phyloP scores from a whole-genome alignment of 2,113 vertebrate species.

The Megaleporinus macrocephalus region DNA sequence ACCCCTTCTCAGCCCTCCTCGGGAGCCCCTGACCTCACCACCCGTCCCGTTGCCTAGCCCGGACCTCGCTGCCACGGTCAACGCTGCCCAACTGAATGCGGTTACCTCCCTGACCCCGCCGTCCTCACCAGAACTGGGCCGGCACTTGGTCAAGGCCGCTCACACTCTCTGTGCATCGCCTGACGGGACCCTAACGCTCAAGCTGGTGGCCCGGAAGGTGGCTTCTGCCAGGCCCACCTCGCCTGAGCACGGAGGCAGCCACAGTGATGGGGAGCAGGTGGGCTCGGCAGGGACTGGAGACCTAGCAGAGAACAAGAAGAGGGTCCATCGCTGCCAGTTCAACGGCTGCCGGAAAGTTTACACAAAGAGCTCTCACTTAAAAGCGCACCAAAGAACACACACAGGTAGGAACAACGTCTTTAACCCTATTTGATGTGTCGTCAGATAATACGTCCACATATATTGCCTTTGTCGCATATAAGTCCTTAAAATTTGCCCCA shows the following conservation, averaged over 20 bases:
- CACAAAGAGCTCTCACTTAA: conserved; percentile 99
- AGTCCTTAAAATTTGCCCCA: too few species aligned
- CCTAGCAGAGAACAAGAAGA: conserved; percentile 95
- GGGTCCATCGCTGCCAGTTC: conserved; percentile 98
- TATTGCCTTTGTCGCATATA: too few species aligned
- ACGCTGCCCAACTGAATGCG: conserved; percentile 95
- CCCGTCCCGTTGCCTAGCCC: conserved; percentile 78
- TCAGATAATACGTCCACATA: too few species aligned
- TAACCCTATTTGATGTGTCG: neutral
- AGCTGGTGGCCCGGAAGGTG: conserved; percentile 92
- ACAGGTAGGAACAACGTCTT: conserved; percentile 83
- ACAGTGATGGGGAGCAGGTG: conserved; percentile 86
- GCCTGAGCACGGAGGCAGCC: conserved; percentile 71
- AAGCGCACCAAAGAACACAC: conserved; percentile 99
- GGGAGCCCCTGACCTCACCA: conserved; percentile 82
- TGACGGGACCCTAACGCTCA: conserved; percentile 91
- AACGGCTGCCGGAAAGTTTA: conserved; percentile 99
- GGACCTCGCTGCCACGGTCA: conserved; percentile 81
- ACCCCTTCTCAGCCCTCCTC: conserved; percentile 67
- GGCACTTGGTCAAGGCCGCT: conserved; percentile 92
- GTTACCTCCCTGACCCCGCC: conserved; percentile 97
- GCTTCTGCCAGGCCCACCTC: conserved; percentile 80
- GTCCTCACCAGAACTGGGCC: conserved; percentile 95
- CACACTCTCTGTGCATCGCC: conserved; percentile 87
- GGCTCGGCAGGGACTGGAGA: conserved; percentile 75